Evolutionary conservation across 2,888 invertebrate genomes (phyloP).

Genomic region (Hyppa rectilinea): DNA sequence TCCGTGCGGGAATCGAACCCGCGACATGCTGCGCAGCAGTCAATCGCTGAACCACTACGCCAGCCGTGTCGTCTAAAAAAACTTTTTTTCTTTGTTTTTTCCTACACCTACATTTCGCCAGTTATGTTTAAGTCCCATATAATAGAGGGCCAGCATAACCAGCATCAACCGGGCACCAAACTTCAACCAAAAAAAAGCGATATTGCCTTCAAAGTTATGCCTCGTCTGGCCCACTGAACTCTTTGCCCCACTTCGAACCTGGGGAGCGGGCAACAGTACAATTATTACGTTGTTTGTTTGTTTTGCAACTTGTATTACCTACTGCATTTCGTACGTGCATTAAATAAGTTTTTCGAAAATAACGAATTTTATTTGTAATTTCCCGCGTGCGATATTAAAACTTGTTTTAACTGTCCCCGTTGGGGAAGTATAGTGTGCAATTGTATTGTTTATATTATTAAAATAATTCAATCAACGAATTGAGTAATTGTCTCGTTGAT

Average conservation of each 20-base stretch:
- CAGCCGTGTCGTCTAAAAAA: too few species aligned
- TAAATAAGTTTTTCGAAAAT: slow-evolving; percentile 67
- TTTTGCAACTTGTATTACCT: slow-evolving; percentile 74
- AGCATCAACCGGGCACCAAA: too few species aligned
- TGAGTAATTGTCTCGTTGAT: background rate
- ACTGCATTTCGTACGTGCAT: slow-evolving; percentile 74
- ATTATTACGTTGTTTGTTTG: slow-evolving; percentile 78
- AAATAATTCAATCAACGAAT: background rate
- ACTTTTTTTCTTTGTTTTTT: too few species aligned
- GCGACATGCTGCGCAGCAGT: too few species aligned
- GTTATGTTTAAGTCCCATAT: too few species aligned
- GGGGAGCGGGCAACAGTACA: slow-evolving; percentile 71
- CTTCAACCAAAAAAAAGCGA: background rate
- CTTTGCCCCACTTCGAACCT: slow-evolving; percentile 62
- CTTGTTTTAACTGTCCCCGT: slow-evolving; percentile 39
- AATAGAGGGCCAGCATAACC: too few species aligned
- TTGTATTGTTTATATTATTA: background rate
- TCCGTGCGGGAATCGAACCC: too few species aligned
- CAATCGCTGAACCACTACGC: too few species aligned
- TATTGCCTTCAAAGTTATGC: slow-evolving; percentile 23
- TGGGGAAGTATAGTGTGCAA: background rate
- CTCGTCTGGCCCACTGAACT: slow-evolving; percentile 33
- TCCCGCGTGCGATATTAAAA: slow-evolving; percentile 55
- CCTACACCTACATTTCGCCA: too few species aligned
- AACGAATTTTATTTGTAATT: slow-evolving; percentile 61